A percentile compares a stretch with the other conserved stretches of the same genome.
phyloP scores from a whole-genome alignment of 2,113 vertebrate species.

The Melospiza melodia region DNA sequence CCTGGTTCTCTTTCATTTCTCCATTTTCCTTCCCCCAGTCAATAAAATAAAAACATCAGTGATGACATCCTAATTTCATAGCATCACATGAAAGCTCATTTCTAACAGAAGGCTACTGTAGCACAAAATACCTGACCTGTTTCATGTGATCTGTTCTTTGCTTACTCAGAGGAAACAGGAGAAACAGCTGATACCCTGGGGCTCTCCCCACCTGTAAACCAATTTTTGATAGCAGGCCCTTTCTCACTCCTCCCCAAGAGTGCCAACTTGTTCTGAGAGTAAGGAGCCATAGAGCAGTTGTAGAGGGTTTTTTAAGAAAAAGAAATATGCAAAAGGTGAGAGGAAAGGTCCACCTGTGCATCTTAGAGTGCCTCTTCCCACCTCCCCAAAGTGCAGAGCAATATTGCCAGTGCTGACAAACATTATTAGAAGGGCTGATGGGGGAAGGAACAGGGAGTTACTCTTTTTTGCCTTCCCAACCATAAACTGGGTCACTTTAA shows the following conservation, averaged over 20 bases:
- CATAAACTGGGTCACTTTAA: slow-evolving; percentile 58
- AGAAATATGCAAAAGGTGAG: neutral
- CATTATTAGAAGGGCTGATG: neutral
- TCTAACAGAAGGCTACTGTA: neutral
- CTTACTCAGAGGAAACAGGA: neutral
- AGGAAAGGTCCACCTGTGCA: neutral
- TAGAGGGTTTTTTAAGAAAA: neutral
- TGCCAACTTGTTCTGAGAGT: neutral
- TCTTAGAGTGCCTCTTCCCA: neutral
- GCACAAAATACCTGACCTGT: slow-evolving; percentile 2
- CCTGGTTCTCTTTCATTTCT: neutral
- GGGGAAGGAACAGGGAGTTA: neutral
- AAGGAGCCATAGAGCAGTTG: neutral
- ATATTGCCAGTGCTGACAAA: neutral
- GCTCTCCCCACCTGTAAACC: neutral
- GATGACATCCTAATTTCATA: slow-evolving; percentile 20
- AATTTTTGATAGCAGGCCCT: neutral
- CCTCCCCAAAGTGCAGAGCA: neutral
- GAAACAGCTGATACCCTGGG: neutral
- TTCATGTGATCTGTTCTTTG: neutral
- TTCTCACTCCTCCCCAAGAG: neutral
- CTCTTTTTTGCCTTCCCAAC: neutral
- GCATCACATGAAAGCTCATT: neutral
- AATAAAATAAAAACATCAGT: slow-evolving; percentile 22
- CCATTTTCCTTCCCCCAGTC: neutral